phyloP scores from a whole-genome alignment of 2,797 vertebrate species.

The Cetoscarus ocellatus region DNA sequence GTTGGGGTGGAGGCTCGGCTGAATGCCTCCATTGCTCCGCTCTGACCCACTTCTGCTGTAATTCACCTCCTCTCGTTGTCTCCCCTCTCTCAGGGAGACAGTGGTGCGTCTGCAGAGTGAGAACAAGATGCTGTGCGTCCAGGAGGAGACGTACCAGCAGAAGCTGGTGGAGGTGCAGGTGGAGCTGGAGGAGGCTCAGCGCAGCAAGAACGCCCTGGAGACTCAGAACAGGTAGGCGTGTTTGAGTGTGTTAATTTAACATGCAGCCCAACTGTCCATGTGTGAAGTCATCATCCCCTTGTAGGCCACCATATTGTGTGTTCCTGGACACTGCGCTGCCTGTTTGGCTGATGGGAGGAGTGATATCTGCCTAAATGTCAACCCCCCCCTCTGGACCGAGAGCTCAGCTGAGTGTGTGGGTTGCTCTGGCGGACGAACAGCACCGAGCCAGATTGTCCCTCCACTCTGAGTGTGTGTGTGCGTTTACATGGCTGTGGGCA shows the following conservation, averaged over 20 bases:
- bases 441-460: constrained; percentile 83
- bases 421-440: constrained; percentile 75
- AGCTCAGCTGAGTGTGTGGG: constrained; percentile 76
- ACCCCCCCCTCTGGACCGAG: constrained; percentile 80
- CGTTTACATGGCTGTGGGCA: constrained; percentile 71
- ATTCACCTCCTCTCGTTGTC: not conserved
- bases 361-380: constrained; percentile 82
- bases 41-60: constrained; percentile 11
- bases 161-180: constrained; percentile 83
- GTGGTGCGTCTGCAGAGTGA: constrained; percentile 90
- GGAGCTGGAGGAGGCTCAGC: constrained; percentile 89
- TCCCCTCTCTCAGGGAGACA: constrained; percentile 83
- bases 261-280: not conserved
- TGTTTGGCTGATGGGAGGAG: constrained; percentile 72
- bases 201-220: constrained; percentile 87
- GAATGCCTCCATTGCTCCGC: not conserved
- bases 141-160: constrained; percentile 87
- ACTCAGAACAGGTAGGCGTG: constrained; percentile 86
- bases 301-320: constrained; percentile 66
- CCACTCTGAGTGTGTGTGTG: constrained; percentile 57
- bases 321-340: constrained; percentile 63
- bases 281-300: constrained; percentile 33
- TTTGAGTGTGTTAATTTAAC: not conserved
- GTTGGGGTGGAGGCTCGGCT: constrained; percentile 9
- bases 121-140: constrained; percentile 90